Conservation (phyloP, 2,888 invertebrate species). For the Herminia tarsipennalis region DNA sequence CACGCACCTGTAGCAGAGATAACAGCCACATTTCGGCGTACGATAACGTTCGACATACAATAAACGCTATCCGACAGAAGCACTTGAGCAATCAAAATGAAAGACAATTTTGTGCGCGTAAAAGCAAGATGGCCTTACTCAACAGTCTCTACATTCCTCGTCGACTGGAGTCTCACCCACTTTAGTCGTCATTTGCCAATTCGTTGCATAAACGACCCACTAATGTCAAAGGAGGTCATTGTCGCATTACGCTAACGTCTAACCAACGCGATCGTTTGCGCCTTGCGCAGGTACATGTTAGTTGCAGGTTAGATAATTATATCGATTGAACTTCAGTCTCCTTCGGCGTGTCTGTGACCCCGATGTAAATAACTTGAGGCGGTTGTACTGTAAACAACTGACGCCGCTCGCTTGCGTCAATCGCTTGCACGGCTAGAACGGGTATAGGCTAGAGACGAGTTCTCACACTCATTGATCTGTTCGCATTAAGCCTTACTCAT, state of each 20-base stretch:
- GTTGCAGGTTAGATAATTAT: conserved; percentile 76
- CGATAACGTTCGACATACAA: conserved; percentile 60
- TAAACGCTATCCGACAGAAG: conserved; percentile 44
- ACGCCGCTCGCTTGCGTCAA: conserved; percentile 79
- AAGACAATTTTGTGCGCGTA: conserved; percentile 44
- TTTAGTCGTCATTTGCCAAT: conserved; percentile 67
- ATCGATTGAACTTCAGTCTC: conserved; percentile 78
- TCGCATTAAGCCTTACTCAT: conserved; percentile 57
- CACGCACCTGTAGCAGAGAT: conserved; percentile 64
- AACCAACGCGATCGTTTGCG: conserved; percentile 45
- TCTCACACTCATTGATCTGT: conserved; percentile 61
- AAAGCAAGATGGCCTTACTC: conserved; percentile 63
- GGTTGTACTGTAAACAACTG: conserved; percentile 81
- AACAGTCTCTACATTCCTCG: conserved; percentile 66
- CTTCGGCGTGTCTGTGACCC: conserved; percentile 84
- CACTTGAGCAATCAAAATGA: conserved; percentile 48
- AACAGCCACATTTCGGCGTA: conserved; percentile 56
- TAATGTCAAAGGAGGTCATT: conserved; percentile 81
- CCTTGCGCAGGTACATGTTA: conserved; percentile 51
- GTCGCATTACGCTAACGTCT: conserved; percentile 67
- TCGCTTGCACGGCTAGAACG: conserved; percentile 63
- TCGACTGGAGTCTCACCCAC: conserved; percentile 66
- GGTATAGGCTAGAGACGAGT: conserved; percentile 20
- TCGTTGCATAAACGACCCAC: conserved; percentile 82
- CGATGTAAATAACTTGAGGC: conserved; percentile 84